A percentile compares a stretch with the other conserved stretches of the same genome.
These are phyloP conservation scores for Reticulitermes lucifugus DNA, from an alignment of 2,888 invertebrate genomes.

Conservation along the genomic window DNA sequence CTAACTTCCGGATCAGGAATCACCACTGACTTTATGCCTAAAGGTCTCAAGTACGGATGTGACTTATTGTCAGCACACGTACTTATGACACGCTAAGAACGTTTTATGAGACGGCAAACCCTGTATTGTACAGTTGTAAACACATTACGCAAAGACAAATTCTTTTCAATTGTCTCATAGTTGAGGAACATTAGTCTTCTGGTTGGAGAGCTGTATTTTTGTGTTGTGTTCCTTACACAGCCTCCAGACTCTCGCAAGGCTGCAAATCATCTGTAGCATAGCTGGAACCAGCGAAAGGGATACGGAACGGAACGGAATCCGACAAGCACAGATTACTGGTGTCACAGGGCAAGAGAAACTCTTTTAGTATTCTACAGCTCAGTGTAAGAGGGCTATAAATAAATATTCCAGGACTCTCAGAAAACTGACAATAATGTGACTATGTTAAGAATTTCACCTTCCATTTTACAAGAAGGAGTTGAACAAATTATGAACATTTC, in stretches of 20 bases:
- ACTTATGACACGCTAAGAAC: no score
- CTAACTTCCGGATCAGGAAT: no score
- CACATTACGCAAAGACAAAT: conserved; percentile 11
- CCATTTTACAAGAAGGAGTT: neutral
- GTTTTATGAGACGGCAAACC: neutral
- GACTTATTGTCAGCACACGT: no score
- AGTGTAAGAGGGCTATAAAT: neutral
- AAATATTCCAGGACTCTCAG: neutral
- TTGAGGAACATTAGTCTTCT: conserved; percentile 26
- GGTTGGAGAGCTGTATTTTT: neutral
- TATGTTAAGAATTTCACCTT: neutral
- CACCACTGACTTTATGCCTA: no score
- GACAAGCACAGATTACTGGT: conserved; percentile 26
- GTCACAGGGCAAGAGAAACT: conserved; percentile 2
- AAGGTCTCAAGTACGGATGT: no score
- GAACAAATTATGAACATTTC: neutral
- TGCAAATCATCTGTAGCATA: conserved; percentile 24
- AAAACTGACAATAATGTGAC: neutral
- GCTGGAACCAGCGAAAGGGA: neutral
- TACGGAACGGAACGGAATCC: neutral
- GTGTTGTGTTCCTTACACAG: neutral
- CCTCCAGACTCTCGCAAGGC: conserved; percentile 17
- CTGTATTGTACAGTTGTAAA: neutral
- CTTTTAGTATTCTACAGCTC: neutral
- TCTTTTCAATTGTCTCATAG: conserved; percentile 33